Base-by-base conservation (phyloP, 2,113 vertebrate species). In the Paedocypris sp. region DNA sequence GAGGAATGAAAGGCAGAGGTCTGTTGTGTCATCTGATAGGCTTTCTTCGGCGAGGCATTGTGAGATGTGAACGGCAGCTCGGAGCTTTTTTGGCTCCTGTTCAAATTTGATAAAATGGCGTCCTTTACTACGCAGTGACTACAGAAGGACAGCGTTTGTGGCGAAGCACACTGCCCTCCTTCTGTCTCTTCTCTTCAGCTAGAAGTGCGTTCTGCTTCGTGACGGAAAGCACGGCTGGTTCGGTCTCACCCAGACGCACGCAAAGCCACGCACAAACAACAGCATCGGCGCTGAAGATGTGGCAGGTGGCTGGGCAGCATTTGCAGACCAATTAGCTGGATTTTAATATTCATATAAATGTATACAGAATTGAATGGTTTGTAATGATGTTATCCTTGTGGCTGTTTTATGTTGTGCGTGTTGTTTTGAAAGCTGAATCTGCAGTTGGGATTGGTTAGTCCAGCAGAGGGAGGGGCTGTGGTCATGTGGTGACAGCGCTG, bases 51-150 rank as follows among this genome's bases (percentile, higher is more conserved):
- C 28, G 3, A 41, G 32, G 12, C 18, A 43, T 60, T 43, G 66
- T 43, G 22, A 72, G 73, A 70, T 68, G 53, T 64, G 75, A 74
- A 77, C 49, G 31, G 73, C 47, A 74, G 78, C 83, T 83, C 79
- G 70, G 58, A 80, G 85, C 78, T 56, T 78, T 88, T 82, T 86
- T 91, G 86, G 88, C 89, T 84, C 63, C 64, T 16, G 73, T 85
- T 90, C 86, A 89, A 83, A 67, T 80, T 79, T 83, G 86, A 88
- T 86, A 91, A 93, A 90, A 94, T 97, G 91, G 92, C 89, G 84
- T 89, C 88, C 78, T 67, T 78, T 79, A 83, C 83, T 86, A 77
- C 62, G 79, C 70, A 79, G 83, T 82, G 82, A 85, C 73, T 78
- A 77, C 79, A 81, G 83, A 82, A 86, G 86, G 75, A 76, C 60